Evolutionary conservation across 23 tunicate species (phyloP).

Genomic region (Trididemnum clinides): DNA sequence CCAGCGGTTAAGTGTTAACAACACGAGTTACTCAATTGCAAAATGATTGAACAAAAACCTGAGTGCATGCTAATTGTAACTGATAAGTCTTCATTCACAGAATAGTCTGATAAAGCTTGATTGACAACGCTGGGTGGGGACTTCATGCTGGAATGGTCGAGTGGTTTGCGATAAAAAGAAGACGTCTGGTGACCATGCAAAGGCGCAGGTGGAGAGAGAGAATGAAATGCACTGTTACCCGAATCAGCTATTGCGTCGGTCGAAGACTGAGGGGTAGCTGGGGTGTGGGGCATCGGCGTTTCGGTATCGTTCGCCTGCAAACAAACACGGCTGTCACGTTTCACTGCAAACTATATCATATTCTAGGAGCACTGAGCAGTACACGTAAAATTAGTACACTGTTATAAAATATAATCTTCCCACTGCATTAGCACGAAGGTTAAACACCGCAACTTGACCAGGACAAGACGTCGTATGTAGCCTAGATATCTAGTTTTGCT

Average conservation of each 20-base stretch:
- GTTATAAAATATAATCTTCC: no score
- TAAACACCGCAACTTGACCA: no score
- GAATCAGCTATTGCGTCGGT: neutral
- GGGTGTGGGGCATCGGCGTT: neutral
- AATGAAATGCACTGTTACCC: constrained; percentile 43
- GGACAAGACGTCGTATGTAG: no score
- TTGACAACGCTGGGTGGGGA: neutral
- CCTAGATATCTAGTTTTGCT: no score
- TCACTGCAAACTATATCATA: no score
- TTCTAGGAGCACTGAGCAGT: no score
- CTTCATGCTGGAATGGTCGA: neutral
- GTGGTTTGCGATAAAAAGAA: neutral
- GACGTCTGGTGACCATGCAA: constrained; percentile 12
- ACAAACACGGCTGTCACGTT: no score
- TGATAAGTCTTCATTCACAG: constrained; percentile 74
- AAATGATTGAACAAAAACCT: constrained; percentile 71
- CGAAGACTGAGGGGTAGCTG: neutral
- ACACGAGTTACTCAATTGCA: no score
- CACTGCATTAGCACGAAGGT: no score
- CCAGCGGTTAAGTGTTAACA: no score
- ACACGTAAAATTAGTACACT: no score
- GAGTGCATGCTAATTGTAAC: constrained; percentile 69
- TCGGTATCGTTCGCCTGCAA: no score
- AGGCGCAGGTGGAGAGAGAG: constrained; percentile 31
- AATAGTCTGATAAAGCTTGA: constrained; percentile 42